These are phyloP conservation scores for Itoplectis maculator DNA, from an alignment of 2,888 invertebrate genomes.

Conservation along the genomic window DNA sequence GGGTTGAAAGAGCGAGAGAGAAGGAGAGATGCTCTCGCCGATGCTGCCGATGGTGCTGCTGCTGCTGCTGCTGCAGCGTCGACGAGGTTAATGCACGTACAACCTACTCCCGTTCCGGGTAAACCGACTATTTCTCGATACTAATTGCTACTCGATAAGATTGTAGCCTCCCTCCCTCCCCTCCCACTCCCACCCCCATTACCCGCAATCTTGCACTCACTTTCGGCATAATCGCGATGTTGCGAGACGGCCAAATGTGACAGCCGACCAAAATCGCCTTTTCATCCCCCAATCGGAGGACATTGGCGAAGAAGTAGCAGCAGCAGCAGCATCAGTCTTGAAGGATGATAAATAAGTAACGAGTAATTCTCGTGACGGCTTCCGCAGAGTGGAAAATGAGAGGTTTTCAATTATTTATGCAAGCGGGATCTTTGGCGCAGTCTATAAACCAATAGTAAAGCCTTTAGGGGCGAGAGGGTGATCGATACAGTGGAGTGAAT, in stretches of 20 bases:
- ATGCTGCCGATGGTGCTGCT: slow-evolving; percentile 40
- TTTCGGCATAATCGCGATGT: slow-evolving; percentile 33
- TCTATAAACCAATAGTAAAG: slow-evolving; percentile 36
- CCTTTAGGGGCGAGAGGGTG: slow-evolving; percentile 43
- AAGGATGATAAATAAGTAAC: slow-evolving; percentile 12
- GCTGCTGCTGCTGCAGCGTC: slow-evolving; percentile 54
- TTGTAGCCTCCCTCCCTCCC: slow-evolving; percentile 31
- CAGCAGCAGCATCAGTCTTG: not conserved
- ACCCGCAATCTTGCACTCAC: slow-evolving; percentile 14
- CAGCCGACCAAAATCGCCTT: not conserved
- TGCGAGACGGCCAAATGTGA: not conserved
- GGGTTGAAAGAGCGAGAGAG: slow-evolving; percentile 71
- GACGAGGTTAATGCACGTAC: slow-evolving; percentile 66
- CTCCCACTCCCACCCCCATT: slow-evolving; percentile 1
- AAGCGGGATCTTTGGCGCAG: slow-evolving; percentile 52
- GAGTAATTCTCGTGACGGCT: slow-evolving; percentile 13
- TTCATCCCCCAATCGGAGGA: not conserved
- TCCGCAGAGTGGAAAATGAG: not conserved
- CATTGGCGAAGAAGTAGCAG: not conserved
- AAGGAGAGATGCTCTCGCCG: slow-evolving; percentile 32
- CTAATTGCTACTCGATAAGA: slow-evolving; percentile 59
- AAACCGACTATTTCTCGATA: slow-evolving; percentile 46
- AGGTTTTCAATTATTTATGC: slow-evolving; percentile 61
- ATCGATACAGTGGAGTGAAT: slow-evolving; percentile 56
- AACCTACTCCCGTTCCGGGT: slow-evolving; percentile 58